Conservation (phyloP, 2,113 vertebrate genomes). For the Peucedramus taeniatus region DNA sequence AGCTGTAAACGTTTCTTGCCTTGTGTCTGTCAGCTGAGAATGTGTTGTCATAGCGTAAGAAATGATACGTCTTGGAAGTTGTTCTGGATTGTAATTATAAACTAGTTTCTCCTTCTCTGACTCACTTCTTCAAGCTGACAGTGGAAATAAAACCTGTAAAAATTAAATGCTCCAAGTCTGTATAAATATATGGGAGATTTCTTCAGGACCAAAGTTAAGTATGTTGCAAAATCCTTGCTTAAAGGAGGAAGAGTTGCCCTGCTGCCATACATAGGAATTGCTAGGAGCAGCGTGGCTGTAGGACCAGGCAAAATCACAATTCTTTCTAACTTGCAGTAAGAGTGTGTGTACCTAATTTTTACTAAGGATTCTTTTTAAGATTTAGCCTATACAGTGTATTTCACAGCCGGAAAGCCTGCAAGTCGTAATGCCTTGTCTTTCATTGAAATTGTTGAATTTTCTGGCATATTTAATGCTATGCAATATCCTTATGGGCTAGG, state of each 20-base stretch:
- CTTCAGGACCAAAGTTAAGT: neutral
- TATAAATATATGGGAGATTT: neutral
- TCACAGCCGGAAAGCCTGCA: neutral
- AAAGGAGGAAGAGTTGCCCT: neutral
- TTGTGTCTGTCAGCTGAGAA: neutral
- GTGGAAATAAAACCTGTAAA: neutral
- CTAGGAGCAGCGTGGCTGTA: neutral
- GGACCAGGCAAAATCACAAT: neutral
- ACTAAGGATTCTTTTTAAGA: neutral
- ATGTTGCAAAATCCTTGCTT: neutral
- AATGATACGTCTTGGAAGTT: neutral
- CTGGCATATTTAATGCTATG: constrained; percentile 28
- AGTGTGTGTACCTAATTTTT: neutral
- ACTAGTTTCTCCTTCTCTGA: neutral
- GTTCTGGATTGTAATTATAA: neutral
- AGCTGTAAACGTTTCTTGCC: neutral
- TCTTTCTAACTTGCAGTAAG: neutral
- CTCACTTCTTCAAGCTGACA: neutral
- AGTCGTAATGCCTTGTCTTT: constrained; percentile 1
- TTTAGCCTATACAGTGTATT: neutral
- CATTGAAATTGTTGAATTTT: constrained; percentile 17
- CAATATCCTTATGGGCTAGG: neutral
- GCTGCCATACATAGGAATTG: neutral
- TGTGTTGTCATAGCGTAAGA: neutral
- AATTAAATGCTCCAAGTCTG: neutral